Base-by-base conservation (phyloP, 2,797 vertebrate species). In the Loriculus beryllinus region DNA sequence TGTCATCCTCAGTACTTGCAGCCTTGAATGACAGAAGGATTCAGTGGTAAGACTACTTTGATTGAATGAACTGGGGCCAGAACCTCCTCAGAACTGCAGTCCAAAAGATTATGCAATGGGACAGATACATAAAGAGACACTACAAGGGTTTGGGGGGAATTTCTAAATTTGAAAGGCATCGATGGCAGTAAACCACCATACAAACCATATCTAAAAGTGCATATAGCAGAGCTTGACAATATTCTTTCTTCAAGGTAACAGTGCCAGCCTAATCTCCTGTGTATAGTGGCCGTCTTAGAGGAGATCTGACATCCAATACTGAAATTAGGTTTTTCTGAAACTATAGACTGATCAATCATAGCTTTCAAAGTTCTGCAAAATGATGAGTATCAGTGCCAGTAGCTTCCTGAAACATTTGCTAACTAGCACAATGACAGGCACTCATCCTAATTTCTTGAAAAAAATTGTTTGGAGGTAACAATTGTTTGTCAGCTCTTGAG, bases 321-420 rank as follows among this genome's bases (percentile, higher is more conserved):
- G 62, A 74, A 78, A 81, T 52, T 28, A 62, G 0, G 3, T 57
- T 83, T 42, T 82, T 92, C n/a, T 83, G 57, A 13, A 57, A 14
- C 13, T 77, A 43, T 40, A 8, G 49, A 28, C 8, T 0, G 0
- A 68, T 19, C n/a, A 42, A 8, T 35, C 12, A 28, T 3, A 12
- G 5, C 7, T 75, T 86, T 60, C 39, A 69, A 67, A 62, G 12
- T 52, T 86, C 56, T 82, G 5, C 7, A 82, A 74, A 93, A 72
- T 8, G 5, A 8, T 47, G 6, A 77, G 1, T 3, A 51, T 45
- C 68, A 26, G 7, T 80, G 31, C 3, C 40, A 71, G 22, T 18
- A 80, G 4, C 3, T 80, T 85, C 31, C 47, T 54, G 12, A 85
- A 89, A 51, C 2, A 51, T 74, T 63, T 74, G 31, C 43, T 69